Base-by-base conservation (phyloP, 1,140 invertebrate genomes). In the Halesus radiatus region DNA sequence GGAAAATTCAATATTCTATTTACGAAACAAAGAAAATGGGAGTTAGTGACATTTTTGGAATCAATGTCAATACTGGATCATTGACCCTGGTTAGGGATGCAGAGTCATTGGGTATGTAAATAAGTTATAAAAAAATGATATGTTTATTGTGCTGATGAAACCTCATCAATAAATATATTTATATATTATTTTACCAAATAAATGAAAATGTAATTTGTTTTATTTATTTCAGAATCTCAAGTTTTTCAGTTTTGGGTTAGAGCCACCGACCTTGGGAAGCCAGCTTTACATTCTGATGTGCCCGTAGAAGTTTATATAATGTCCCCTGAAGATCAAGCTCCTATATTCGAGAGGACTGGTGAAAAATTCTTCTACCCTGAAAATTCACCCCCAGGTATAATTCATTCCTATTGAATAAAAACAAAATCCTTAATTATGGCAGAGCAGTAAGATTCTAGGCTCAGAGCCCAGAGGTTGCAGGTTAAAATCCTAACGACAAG, bases 191-290 rank as follows among this genome's bases (percentile, higher is more conserved):
- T n/a, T n/a, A n/a, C n/a, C n/a, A n/a, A n/a, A n/a, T n/a, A n/a
- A n/a, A n/a, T n/a, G n/a, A n/a, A n/a, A n/a, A n/a, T n/a, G n/a
- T n/a, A n/a, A n/a, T n/a, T n/a, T n/a, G 4, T 32, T 32, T 32
- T 32, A 1, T 26, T 22, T 73, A 23, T 73, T 73, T 53, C 88
- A 96, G 95, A 93, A 86, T 94, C 94, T 84, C 92, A 96, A 89
- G 90, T 94, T 13, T 95, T 96, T 86, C 96, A 98, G 89, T 94
- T 98, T 84, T 98, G 98, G 89, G 93, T 98, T 29, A 92, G 95
- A 73, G 97, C 96, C 5, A 92, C 92, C 75, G 97, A 98, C 88
- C 91, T 91, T 83, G 96, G 96, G 22, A 88, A 89, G 29, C 93
- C 92, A 7, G 89, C 92, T 15, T 86, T 91, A 26, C 92, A 96